A percentile compares a stretch with the other conserved stretches of the same genome.
Evolutionary conservation across 2,797 vertebrate genomes (phyloP).

Genomic region (Euphonia xanthogaster): DNA sequence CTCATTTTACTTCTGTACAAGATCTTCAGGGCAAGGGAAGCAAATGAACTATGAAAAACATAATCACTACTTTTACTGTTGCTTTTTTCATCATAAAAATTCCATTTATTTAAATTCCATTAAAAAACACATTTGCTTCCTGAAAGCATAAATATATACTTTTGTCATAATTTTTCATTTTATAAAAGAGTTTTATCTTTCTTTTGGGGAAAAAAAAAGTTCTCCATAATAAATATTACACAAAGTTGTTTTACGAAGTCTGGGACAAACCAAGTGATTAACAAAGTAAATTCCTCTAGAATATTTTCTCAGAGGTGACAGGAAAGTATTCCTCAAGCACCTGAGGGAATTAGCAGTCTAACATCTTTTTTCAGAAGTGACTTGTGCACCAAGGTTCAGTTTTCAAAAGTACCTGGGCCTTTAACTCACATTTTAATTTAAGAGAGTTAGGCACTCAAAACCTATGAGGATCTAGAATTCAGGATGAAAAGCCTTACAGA

Average conservation of each 20-base stretch:
- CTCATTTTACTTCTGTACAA: slow-evolving; percentile 77
- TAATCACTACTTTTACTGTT: slow-evolving; percentile 77
- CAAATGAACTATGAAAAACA: slow-evolving; percentile 82
- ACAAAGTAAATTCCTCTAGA: slow-evolving; percentile 11
- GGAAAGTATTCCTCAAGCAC: neutral
- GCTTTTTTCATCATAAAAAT: slow-evolving; percentile 76
- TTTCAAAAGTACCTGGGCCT: neutral
- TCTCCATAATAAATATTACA: slow-evolving; percentile 55
- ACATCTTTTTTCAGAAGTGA: neutral
- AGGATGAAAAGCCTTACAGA: slow-evolving; percentile 9
- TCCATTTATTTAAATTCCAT: slow-evolving; percentile 80
- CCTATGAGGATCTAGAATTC: slow-evolving; percentile 14
- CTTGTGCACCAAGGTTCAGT: neutral
- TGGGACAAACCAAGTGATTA: slow-evolving; percentile 40
- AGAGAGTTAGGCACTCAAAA: neutral
- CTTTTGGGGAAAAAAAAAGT: slow-evolving; percentile 40
- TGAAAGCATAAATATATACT: slow-evolving; percentile 75
- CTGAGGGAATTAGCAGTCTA: neutral
- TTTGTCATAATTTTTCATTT: slow-evolving; percentile 73
- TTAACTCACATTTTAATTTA: slow-evolving; percentile 24
- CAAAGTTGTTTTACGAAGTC: neutral
- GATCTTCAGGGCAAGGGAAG: slow-evolving; percentile 81
- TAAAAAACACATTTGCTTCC: slow-evolving; percentile 75
- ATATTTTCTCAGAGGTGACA: neutral
- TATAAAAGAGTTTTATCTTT: slow-evolving; percentile 35